Conservation (phyloP, 2,113 vertebrate genomes). For the Cnemophilus loriae region DNA sequence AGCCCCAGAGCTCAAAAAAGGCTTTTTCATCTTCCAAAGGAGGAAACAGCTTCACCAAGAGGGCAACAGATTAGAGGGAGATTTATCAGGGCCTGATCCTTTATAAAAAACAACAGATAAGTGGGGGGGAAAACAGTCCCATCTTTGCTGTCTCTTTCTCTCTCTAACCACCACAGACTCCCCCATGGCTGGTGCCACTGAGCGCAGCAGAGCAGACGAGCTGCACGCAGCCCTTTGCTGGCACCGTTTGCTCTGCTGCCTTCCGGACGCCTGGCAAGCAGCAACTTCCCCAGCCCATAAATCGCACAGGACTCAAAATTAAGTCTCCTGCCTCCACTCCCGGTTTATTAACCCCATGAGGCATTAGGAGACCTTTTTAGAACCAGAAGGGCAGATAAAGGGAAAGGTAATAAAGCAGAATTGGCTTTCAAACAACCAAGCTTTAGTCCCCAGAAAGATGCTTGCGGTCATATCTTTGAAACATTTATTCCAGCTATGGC, state of each 20-base stretch:
- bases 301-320: background rate
- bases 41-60: background rate
- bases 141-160: background rate
- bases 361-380: background rate
- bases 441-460: background rate
- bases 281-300: background rate
- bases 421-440: background rate
- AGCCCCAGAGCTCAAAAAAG: background rate
- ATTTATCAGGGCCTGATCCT: background rate
- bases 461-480: background rate
- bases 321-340: background rate
- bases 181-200: background rate
- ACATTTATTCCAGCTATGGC: background rate
- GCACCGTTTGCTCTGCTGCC: background rate
- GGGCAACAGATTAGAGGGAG: background rate
- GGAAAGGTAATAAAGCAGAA: constrained; percentile 3
- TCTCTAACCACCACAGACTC: background rate
- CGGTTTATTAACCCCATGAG: constrained; percentile 30
- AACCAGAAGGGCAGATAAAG: background rate
- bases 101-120: background rate
- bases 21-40: background rate
- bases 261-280: background rate
- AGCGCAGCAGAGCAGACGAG: background rate
- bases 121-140: background rate
- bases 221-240: background rate